Evolutionary conservation across 2,888 invertebrate genomes (phyloP), one percentile per base, ranked within the genome.

Genomic region (Eristalinus aeneus): DNA sequence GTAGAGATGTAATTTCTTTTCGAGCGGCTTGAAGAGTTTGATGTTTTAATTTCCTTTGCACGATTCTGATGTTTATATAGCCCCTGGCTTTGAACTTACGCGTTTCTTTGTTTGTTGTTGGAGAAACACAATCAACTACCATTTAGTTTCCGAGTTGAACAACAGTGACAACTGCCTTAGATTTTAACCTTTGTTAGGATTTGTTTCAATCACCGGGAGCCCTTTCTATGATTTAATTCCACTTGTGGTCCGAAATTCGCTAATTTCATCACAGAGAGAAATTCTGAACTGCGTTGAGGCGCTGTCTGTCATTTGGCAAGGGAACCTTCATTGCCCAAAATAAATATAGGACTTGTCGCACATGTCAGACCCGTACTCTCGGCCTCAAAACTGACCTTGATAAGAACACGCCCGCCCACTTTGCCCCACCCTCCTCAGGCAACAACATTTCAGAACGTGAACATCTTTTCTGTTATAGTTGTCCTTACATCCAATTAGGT

Each of bases 401-500:
- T 58, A 78, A 23, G 71, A 27, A 78, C 32, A 56, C 39, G 71
- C 69, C 54, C 56, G 27, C 20, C 54, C 34, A 6, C 63, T 58
- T 31, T 67, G 36, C 53, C 20, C 20, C 69, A 64, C 63, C 54
- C 63, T 20, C 27, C 23, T 5, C 16, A 20, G n/a, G 27, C 58
- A 69, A 61, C 67, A 69, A 53, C 69, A 53, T 60, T 64, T 77
- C 16, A 8, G 36, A 36, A n/a, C 39, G 61, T 36, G 46, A 46
- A 16, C n/a, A 69, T 76, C 63, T 71, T 63, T 32, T 22, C 39
- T 31, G 46, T 64, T 63, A 54, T 36, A 63, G 68, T 8, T 69
- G 69, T 77, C 76, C 76, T 77, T 69, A 77, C 54, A 69, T 54
- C 69, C 69, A 77, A 77, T 77, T 77, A 36, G 53, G 53, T 53